phyloP scores from a whole-genome alignment of 2,888 invertebrate species.

The Patella ulyssiponensis region DNA sequence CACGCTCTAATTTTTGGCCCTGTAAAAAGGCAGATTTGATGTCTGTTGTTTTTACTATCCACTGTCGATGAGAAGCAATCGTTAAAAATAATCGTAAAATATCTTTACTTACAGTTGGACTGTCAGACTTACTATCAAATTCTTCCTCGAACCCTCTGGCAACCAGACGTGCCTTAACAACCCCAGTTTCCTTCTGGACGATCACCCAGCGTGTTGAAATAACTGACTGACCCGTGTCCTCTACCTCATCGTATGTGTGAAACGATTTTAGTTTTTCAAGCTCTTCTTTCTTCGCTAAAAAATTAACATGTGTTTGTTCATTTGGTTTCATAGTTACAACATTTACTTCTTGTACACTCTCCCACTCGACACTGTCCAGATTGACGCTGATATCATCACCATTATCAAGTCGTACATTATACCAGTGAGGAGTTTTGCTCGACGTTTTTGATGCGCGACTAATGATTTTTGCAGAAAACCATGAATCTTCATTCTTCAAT shows the following conservation, averaged over 20 bases:
- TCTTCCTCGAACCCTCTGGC: constrained; percentile 40
- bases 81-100: constrained; percentile 35
- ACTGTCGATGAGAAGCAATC: constrained; percentile 32
- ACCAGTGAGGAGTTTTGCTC: not conserved
- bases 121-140: constrained; percentile 17
- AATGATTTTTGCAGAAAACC: not conserved
- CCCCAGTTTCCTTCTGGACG: constrained; percentile 27
- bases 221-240: constrained; percentile 22
- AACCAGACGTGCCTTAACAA: constrained; percentile 36
- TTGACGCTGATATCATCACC: not conserved
- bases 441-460: not conserved
- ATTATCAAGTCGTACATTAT: not conserved
- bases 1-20: constrained; percentile 36
- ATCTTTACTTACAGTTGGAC: constrained; percentile 34
- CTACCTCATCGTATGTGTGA: constrained; percentile 31
- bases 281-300: constrained; percentile 30
- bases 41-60: constrained; percentile 44
- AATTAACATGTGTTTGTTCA: not conserved
- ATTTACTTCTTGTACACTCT: not conserved
- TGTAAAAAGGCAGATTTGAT: constrained; percentile 46
- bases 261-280: constrained; percentile 29
- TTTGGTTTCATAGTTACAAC: not conserved
- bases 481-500: not conserved
- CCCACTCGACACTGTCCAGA: not conserved
- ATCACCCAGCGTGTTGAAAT: constrained; percentile 32